phyloP scores from a whole-genome alignment of 2,113 vertebrate genomes.

The Lichenostomus cassidix region DNA sequence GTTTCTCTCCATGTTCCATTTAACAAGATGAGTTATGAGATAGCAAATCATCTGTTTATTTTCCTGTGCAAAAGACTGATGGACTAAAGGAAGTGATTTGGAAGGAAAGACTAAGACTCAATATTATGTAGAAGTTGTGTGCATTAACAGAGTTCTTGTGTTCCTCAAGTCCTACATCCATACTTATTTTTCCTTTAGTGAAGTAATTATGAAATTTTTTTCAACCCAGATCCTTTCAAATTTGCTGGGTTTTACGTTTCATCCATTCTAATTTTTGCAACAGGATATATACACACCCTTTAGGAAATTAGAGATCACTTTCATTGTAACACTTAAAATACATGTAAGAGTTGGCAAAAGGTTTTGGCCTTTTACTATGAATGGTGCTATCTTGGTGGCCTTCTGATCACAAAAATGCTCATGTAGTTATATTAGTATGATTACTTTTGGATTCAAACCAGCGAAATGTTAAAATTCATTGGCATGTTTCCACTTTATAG shows the following conservation, averaged over 20 bases:
- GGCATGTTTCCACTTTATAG: neutral
- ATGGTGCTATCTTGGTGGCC: neutral
- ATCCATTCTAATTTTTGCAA: neutral
- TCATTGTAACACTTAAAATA: neutral
- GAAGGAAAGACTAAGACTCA: neutral
- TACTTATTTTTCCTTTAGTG: neutral
- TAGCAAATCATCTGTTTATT: neutral
- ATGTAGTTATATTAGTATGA: neutral
- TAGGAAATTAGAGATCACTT: neutral
- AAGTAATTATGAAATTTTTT: neutral
- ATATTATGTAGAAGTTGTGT: neutral
- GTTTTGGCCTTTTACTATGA: neutral
- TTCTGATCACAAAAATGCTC: neutral
- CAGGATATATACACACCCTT: fast-evolving
- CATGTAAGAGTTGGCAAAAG: neutral
- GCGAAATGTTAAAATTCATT: neutral
- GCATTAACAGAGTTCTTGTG: neutral
- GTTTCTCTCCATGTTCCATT: neutral
- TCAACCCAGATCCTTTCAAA: neutral
- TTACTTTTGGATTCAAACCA: neutral
- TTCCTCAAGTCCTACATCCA: neutral
- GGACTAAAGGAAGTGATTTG: neutral
- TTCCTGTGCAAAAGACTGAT: neutral
- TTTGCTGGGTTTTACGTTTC: neutral
- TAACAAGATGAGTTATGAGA: neutral